These are phyloP conservation scores for Operophtera brumata DNA, from an alignment of 2,888 invertebrate genomes.

Conservation along the genomic window DNA sequence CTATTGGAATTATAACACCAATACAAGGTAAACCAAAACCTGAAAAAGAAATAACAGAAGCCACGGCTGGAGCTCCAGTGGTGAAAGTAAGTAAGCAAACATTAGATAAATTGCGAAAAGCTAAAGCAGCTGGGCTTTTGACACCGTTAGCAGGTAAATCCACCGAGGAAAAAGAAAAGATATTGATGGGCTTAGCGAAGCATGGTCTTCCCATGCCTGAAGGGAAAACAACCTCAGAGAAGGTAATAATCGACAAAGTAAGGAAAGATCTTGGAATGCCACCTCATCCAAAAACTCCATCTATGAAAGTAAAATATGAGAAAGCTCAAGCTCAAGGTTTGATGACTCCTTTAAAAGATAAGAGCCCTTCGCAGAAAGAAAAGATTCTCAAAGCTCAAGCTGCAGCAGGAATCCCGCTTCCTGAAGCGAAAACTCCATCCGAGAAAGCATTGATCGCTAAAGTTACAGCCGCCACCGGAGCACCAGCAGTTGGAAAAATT, in stretches of 20 bases:
- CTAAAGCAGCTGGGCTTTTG: slow-evolving; percentile 26
- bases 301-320: slow-evolving; percentile 35
- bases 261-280: slow-evolving; percentile 31
- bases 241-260: slow-evolving; percentile 32
- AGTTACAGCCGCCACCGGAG: slow-evolving; percentile 39
- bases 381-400: no score
- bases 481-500: slow-evolving; percentile 21
- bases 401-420: no score
- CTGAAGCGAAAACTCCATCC: slow-evolving; percentile 35
- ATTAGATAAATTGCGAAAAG: slow-evolving; percentile 34
- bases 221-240: slow-evolving; percentile 37
- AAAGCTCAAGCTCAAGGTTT: slow-evolving; percentile 34
- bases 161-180: slow-evolving; percentile 37
- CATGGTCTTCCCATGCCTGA: slow-evolving; percentile 36
- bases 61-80: slow-evolving; percentile 33
- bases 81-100: slow-evolving; percentile 5
- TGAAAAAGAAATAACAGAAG: slow-evolving; percentile 37
- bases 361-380: no score
- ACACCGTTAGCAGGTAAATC: slow-evolving; percentile 36
- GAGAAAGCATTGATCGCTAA: slow-evolving; percentile 44
- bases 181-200: slow-evolving; percentile 26
- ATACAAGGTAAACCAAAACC: no score
- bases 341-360: slow-evolving; percentile 36
- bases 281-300: slow-evolving; percentile 29
- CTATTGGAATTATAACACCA: no score